Base-by-base conservation (phyloP, 2,888 invertebrate species). In the Deilephila elpenor region DNA sequence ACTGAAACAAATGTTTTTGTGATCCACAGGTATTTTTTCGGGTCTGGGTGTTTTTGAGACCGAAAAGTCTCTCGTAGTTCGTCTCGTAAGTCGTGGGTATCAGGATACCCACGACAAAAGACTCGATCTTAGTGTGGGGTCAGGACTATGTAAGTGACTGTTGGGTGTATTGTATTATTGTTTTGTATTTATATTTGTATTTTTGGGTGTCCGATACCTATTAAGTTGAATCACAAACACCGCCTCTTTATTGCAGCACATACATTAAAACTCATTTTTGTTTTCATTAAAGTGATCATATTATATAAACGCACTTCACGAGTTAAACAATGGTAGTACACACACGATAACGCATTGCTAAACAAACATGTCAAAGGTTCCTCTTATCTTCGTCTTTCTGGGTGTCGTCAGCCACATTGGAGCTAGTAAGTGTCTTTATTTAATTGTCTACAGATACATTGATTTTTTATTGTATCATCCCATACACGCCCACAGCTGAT, bases 311-410 rank as follows among this genome's bases (percentile, higher is more conserved):
- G n/a, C 20, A 37, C 20, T 8, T 11, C 64, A 11, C 17, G 25
- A 14, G 44, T 25, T 17, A 3, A 44, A 44, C 25, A 20, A 44
- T 20, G 44, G 67, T 51, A 17, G 25, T 25, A 51, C 67, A 17
- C 37, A 64, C 64, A 17, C n/a, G 67, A 67, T 67, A 51, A 64
- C 61, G 56, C 56, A 56, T 17, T 32, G 34, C 67, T 51, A 44
- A 17, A 14, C 51, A 14, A 67, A 51, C 14, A 67, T 67, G 67
- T 67, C 51, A 67, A 67, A 67, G 67, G 67, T 67, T 67, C 25
- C 44, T 14, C 25, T 67, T 67, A 67, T 67, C 67, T 51, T 67
- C 8, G 6, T 67, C 20, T 20, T 29, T 51, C 17, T 67, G 25
- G 17, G 67, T 25, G 44, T 51, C 44, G 17, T 51, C 14, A 44